A percentile compares a stretch with the other conserved stretches of the same genome.
phyloP scores from a whole-genome alignment of 2,113 vertebrate species.

The Pachyramphus minor region DNA sequence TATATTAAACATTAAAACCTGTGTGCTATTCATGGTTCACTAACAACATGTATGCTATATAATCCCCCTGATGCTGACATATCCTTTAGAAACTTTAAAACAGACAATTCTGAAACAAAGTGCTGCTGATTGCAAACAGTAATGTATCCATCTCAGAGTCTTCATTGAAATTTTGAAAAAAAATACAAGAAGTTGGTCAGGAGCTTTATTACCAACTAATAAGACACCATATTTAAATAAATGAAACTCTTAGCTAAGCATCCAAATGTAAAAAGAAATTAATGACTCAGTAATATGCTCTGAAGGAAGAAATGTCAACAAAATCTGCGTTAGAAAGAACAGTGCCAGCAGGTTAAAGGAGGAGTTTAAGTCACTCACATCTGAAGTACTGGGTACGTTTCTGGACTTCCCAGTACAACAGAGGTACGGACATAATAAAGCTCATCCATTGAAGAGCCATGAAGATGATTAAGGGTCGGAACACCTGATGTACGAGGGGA shows the following conservation, averaged over 20 bases:
- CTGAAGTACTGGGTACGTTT: neutral
- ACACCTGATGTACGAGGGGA: neutral
- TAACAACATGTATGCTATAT: neutral
- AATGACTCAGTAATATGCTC: neutral
- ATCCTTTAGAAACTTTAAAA: neutral
- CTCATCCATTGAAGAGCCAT: neutral
- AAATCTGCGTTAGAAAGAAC: neutral
- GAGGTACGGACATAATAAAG: accelerated
- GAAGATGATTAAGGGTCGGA: neutral
- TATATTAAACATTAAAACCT: neutral
- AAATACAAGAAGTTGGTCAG: neutral
- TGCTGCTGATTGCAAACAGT: neutral
- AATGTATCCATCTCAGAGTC: neutral
- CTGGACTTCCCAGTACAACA: neutral
- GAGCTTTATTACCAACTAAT: neutral
- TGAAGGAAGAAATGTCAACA: neutral
- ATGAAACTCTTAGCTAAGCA: neutral
- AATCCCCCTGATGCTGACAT: neutral
- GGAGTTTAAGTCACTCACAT: neutral
- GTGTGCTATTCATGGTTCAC: neutral
- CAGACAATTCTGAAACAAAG: neutral
- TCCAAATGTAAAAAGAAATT: neutral
- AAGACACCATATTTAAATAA: neutral
- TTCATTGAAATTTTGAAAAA: neutral
- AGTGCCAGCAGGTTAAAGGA: neutral